phyloP scores from a whole-genome alignment of 2,797 vertebrate genomes.

The Vultur gryphus region DNA sequence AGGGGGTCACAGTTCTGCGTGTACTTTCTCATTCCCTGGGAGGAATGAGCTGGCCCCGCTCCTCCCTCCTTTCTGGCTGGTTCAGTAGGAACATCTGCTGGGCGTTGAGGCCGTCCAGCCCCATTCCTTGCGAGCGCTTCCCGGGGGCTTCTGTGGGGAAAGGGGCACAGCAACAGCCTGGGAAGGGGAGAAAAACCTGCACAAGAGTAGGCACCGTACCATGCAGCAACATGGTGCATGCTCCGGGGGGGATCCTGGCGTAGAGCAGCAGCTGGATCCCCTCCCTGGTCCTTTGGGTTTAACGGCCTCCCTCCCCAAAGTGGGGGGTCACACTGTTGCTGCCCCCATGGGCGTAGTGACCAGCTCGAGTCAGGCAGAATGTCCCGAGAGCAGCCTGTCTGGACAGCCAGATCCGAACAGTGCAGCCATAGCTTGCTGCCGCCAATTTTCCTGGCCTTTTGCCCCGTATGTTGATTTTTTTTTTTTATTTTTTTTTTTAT shows the following conservation, averaged over 20 bases:
- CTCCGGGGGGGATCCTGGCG: neutral
- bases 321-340: neutral
- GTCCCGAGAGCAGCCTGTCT: neutral
- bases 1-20: neutral
- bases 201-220: fast-evolving
- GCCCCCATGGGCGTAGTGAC: neutral
- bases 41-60: neutral
- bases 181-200: neutral
- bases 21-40: neutral
- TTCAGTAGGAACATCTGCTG: neutral
- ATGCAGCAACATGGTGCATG: fast-evolving
- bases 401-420: neutral
- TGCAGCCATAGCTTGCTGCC: neutral
- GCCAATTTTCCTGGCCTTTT: neutral
- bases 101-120: neutral
- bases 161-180: neutral
- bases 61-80: neutral
- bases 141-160: neutral
- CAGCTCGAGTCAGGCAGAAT: neutral
- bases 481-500: neutral
- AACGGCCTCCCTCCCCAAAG: neutral
- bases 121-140: neutral
- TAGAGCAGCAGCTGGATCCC: neutral
- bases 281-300: neutral
- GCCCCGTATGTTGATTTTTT: neutral